Percentiles rank a stretch among this genome's conserved stretches.
Evolutionary conservation across 2,888 invertebrate genomes (phyloP).

Genomic region (Leptinotarsa juncta): DNA sequence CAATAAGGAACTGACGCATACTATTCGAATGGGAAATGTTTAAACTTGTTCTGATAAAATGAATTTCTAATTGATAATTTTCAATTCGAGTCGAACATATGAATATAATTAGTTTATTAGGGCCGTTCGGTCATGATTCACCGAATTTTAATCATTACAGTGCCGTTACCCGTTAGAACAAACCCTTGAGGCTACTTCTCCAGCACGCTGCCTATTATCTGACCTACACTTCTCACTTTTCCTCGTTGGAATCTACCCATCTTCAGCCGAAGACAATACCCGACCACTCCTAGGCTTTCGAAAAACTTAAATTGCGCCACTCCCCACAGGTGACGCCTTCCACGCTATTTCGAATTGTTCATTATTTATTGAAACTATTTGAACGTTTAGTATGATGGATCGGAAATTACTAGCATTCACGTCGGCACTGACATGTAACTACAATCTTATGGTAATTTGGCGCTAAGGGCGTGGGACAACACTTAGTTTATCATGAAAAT

Average conservation of each 20-base stretch:
- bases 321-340: constrained; percentile 30
- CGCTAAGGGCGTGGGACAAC: constrained; percentile 8
- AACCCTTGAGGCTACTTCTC: constrained; percentile 19
- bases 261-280: constrained; percentile 39
- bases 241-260: constrained; percentile 34
- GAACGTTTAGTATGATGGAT: constrained; percentile 32
- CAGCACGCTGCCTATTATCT: neutral
- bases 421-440: constrained; percentile 18
- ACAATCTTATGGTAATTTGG: constrained; percentile 18
- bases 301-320: constrained; percentile 37
- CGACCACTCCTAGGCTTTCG: constrained; percentile 28
- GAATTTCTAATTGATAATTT: too few species aligned
- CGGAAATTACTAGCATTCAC: constrained; percentile 5
- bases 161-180: neutral
- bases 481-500: constrained; percentile 1
- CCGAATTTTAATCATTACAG: neutral
- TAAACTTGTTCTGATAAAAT: too few species aligned
- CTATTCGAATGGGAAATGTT: too few species aligned
- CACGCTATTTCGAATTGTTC: constrained; percentile 30
- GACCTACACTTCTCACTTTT: constrained; percentile 22
- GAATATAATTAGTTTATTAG: neutral
- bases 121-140: constrained; percentile 2
- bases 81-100: neutral
- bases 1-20: too few species aligned
- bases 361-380: constrained; percentile 37